Base-by-base conservation (phyloP, 2,113 vertebrate genomes). In the Semicossyphus pulcher region DNA sequence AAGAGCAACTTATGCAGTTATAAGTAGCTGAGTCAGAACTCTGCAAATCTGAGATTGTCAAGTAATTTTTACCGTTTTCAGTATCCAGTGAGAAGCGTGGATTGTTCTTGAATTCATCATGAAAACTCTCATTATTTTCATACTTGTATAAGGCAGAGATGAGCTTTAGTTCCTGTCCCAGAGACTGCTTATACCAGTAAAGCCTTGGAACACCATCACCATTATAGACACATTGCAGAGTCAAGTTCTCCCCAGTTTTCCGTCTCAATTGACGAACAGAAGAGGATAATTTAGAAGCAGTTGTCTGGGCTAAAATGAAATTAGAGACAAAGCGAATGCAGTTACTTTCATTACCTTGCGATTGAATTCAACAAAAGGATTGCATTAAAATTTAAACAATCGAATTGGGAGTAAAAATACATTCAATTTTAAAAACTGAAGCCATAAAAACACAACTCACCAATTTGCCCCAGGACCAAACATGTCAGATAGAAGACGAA, bases 161-260 rank as follows among this genome's bases (percentile, higher is more conserved):
- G 2, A 85, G 29, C 8, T 8, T 61, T 1, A 70, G 84, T 34
- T 61, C 68, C 18, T 72, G 26, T 70, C 85, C 85, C 2, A 63
- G 5, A 25, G n/a, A 34, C 64, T 89, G 86, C 32, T 86, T 84
- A 10, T 51, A 86, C 84, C 84, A 88, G 66, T 56, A 71, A 41
- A 65, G 16, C 32, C 23, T 34, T 20, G 34, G 1, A 7, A 21
- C 0, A 3, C 10, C 3, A 3, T n/a, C 3, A 10, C 4, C 6
- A 8, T 26, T 10, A 10, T 41, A 25, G 18, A 42, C 21, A 56
- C 81, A 84, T 8, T 1, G 3, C 3, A 87, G 23, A 18, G 61
- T 57, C n/a, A 78, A 28, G 1, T 20, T 14, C 7, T 81, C 71
- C 2, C 85, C 78, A 49, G 39, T 29, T 21, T 71, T 8, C 28